Conservation (phyloP, 2,113 vertebrate species). For the Engraulis encrasicolus region DNA sequence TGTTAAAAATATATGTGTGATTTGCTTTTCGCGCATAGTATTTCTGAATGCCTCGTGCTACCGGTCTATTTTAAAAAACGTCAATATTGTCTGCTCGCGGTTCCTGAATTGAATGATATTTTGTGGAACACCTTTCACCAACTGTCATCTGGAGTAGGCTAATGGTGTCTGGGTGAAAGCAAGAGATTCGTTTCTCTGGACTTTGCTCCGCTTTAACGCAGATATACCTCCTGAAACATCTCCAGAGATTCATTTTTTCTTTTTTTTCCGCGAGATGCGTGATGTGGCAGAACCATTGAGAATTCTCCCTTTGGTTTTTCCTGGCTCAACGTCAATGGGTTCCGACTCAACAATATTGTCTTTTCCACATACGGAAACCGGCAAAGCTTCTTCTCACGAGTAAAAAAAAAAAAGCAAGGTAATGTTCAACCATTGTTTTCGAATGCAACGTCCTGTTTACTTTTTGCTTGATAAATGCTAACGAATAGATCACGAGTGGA, state of each 20-base stretch:
- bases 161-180: constrained; percentile 41
- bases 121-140: constrained; percentile 25
- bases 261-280: constrained; percentile 35
- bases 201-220: constrained; percentile 2
- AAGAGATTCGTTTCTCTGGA: neutral
- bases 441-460: neutral
- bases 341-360: constrained; percentile 17
- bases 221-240: constrained; percentile 30
- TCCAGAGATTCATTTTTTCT: constrained; percentile 10
- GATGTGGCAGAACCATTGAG: constrained; percentile 36
- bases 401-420: too few relatives aligned
- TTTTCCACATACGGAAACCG: constrained; percentile 25
- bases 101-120: constrained; percentile 42
- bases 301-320: constrained; percentile 31
- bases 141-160: constrained; percentile 33
- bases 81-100: constrained; percentile 30
- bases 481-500: neutral
- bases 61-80: neutral
- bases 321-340: constrained; percentile 33
- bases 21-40: constrained; percentile 16
- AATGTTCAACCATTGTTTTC: neutral
- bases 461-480: constrained; percentile 9
- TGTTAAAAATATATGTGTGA: neutral
- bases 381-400: neutral
- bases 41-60: constrained; percentile 43